Base-by-base conservation (phyloP, 2,888 invertebrate genomes). In the Parnassius glacialis region DNA sequence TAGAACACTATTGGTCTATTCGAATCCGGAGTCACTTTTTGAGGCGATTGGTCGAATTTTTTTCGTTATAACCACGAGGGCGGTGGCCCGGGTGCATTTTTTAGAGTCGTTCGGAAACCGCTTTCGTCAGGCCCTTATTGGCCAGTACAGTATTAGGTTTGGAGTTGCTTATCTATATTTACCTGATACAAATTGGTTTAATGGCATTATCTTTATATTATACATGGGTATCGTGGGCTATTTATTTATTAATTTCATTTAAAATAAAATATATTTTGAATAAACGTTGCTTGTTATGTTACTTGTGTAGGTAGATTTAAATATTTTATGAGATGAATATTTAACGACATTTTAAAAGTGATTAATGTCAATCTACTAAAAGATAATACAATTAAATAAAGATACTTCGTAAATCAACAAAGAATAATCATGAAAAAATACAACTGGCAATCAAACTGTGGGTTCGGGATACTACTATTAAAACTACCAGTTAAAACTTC, bases 1-100 rank as follows among this genome's bases (percentile, higher is more conserved):
- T 78, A 78, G 79, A 76, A 69, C 68, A 68, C 76, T 73, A 78
- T 79, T 78, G 78, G 77, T 69, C 78, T 79, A 79, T 78, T 67
- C 69, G 59, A 70, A 70, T 69, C 69, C 70, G 64, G 66, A 70
- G 69, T 69, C 67, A 65, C 66, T 65, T 70, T 62, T 61, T 53
- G 44, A 56, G 56, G 59, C 65, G 65, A 69, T 70, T 70, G 70
- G 70, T 65, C 65, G 65, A 62, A 54, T 51, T 54, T 61, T 65
- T 65, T 59, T 44, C 57, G 52, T 62, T 59, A 20, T 43, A 59
- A 58, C 59, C 62, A 59, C 48, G 50, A 53, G 52, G 61, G 59
- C 67, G 62, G 62, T 66, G 66, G 67, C 57, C 62, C 65, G 65
- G 52, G 61, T 68, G 68, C 66, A 67, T 65, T 65, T 66, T 62